A percentile compares a stretch with the other conserved stretches of the same genome.
phyloP scores from a whole-genome alignment of 2,888 invertebrate species.

The Halocaridina rubra region DNA sequence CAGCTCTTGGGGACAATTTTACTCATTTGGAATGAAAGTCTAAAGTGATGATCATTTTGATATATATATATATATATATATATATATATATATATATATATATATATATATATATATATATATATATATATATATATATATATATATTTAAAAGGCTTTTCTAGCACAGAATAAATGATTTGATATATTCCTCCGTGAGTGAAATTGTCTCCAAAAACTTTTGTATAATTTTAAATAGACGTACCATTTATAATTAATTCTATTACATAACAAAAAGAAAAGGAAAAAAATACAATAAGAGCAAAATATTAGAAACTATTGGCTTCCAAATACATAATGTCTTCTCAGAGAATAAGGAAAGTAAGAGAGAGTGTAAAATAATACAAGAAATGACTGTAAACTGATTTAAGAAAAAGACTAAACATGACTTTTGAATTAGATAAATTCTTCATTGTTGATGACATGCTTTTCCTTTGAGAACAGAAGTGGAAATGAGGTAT shows the following conservation, averaged over 20 bases:
- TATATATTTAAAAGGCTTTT: too few species aligned
- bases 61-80: too few species aligned
- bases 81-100: too few species aligned
- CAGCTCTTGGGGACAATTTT: too few species aligned
- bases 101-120: too few species aligned
- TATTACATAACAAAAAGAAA: background rate
- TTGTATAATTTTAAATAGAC: conserved; percentile 25
- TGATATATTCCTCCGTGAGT: too few species aligned
- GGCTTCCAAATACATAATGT: conserved; percentile 58
- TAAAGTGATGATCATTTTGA: too few species aligned
- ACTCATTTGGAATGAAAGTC: too few species aligned
- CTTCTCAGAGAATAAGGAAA: conserved; percentile 1
- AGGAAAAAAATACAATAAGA: too few species aligned
- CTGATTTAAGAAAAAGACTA: background rate
- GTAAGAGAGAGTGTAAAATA: background rate
- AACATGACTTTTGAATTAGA: background rate
- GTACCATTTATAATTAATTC: background rate
- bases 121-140: too few species aligned
- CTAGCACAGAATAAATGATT: too few species aligned
- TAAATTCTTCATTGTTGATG: background rate
- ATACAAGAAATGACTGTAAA: background rate
- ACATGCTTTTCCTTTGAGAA: conserved; percentile 16
- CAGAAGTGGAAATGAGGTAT: conserved; percentile 49
- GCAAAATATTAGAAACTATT: conserved; percentile 27
- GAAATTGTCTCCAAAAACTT: too few species aligned